Conservation (phyloP, 2,113 vertebrate species). For the Saimiri boliviensis region DNA sequence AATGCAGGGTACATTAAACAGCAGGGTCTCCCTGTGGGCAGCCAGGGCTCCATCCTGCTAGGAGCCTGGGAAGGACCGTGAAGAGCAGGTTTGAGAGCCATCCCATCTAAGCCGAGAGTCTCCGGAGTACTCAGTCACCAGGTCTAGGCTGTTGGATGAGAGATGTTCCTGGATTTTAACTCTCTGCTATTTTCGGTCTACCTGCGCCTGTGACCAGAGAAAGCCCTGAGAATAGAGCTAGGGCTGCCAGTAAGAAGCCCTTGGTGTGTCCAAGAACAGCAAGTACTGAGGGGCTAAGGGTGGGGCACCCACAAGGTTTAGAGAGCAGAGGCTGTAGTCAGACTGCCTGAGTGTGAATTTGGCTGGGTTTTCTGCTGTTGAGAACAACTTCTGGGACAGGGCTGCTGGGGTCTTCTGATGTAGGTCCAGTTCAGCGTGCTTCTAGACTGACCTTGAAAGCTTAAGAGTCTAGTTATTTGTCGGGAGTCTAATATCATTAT, state of each 20-base stretch:
- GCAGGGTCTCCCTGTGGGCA: too few relatives aligned
- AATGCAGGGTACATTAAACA: neutral
- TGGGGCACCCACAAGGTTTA: neutral
- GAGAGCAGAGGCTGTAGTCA: neutral
- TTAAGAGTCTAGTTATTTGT: neutral
- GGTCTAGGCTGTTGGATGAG: neutral
- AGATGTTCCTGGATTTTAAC: neutral
- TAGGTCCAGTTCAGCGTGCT: neutral
- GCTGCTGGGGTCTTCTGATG: neutral
- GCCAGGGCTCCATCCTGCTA: neutral
- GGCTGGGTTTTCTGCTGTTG: neutral
- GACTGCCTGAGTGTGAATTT: neutral
- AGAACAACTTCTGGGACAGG: neutral
- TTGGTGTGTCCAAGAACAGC: neutral
- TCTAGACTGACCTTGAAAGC: neutral
- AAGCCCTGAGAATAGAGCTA: neutral
- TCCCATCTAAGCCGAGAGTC: neutral
- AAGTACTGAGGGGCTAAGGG: neutral
- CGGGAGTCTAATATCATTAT: neutral
- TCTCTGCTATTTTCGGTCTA: neutral
- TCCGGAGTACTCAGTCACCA: neutral
- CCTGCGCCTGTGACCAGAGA: neutral
- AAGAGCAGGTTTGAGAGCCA: too few relatives aligned
- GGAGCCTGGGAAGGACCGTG: neutral
- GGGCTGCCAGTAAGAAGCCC: too few relatives aligned